A percentile compares a stretch with the other conserved stretches of the same genome.
phyloP scores from a whole-genome alignment of 2,888 invertebrate genomes.

The Eupsilia transversa region DNA sequence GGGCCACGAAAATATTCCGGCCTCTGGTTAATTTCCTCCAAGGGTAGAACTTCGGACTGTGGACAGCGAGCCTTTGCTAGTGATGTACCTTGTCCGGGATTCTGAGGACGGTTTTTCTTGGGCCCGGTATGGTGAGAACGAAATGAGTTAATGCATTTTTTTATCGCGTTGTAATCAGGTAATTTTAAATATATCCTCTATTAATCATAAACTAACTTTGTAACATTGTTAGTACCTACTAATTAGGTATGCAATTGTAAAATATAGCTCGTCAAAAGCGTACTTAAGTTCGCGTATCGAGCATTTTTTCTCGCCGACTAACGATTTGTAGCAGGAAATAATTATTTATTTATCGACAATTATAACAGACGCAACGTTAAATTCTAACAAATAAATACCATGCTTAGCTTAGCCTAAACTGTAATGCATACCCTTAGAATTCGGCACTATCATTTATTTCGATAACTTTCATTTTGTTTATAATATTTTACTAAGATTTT shows the following conservation, averaged over 20 bases:
- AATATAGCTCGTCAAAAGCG: too few species aligned
- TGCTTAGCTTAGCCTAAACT: too few species aligned
- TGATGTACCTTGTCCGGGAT: conserved; percentile 41
- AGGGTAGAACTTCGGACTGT: conserved; percentile 62
- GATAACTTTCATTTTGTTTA: too few species aligned
- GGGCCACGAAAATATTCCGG: conserved; percentile 61
- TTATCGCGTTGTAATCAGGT: too few species aligned
- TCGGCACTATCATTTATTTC: too few species aligned
- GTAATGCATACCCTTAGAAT: too few species aligned
- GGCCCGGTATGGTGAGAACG: background rate
- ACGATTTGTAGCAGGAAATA: background rate
- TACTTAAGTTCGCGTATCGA: background rate
- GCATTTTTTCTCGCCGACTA: background rate
- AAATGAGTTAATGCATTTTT: too few species aligned
- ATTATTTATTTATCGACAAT: background rate
- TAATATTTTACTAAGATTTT: too few species aligned
- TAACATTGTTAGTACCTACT: too few species aligned
- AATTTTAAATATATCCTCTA: too few species aligned
- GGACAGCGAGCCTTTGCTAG: conserved; percentile 60
- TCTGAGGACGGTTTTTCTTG: background rate
- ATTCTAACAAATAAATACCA: background rate
- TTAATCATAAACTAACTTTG: too few species aligned
- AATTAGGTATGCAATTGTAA: too few species aligned
- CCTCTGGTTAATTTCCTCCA: conserved; percentile 69
- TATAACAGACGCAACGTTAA: background rate